Evolutionary conservation across 2,113 vertebrate species (phyloP).

Genomic region (Oenanthe oenanthe): DNA sequence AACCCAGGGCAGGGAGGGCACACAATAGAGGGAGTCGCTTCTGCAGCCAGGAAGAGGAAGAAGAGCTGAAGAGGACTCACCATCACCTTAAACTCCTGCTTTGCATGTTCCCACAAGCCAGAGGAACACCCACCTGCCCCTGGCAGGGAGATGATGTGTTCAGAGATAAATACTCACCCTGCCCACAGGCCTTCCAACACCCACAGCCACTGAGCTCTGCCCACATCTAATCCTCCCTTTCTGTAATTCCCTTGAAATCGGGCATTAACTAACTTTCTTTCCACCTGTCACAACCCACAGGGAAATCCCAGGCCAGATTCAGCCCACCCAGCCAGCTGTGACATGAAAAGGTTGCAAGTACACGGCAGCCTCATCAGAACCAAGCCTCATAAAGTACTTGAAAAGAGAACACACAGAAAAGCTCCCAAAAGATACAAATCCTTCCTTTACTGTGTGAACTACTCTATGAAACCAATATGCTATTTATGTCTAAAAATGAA

Average conservation of each 20-base stretch:
- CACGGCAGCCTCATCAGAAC: background rate
- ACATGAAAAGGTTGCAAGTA: background rate
- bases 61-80: background rate
- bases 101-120: conserved; percentile 61
- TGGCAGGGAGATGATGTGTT: background rate
- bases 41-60: background rate
- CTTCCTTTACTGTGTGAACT: background rate
- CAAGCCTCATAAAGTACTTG: background rate
- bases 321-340: conserved; percentile 37
- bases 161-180: conserved; percentile 52
- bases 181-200: conserved; percentile 41
- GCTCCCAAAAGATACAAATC: background rate
- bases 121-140: conserved; percentile 13
- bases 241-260: conserved; percentile 45
- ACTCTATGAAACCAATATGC: background rate
- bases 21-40: background rate
- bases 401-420: background rate
- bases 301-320: conserved; percentile 40
- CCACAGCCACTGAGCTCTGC: conserved; percentile 23
- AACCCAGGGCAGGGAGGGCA: background rate
- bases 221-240: conserved; percentile 51
- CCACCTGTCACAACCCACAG: conserved; percentile 45
- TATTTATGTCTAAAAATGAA: conserved; percentile 56
- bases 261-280: conserved; percentile 45
- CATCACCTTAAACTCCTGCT: background rate